A percentile compares a stretch with the other conserved stretches of the same genome.
Evolutionary conservation across 2,888 invertebrate species (phyloP).

Genomic region (Nomada lathburiana): DNA sequence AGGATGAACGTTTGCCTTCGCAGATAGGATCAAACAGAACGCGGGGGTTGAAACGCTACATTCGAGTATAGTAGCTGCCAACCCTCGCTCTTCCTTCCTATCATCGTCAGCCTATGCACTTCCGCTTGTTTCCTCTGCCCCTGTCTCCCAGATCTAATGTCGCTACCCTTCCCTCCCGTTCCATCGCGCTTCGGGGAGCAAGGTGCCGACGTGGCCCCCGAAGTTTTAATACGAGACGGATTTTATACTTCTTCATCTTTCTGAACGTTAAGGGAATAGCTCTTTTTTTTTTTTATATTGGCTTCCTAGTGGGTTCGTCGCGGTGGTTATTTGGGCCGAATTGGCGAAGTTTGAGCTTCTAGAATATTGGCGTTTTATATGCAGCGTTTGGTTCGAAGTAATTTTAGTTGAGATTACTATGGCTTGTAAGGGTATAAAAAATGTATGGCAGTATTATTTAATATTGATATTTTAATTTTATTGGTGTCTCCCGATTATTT

Average conservation of each 20-base stretch:
- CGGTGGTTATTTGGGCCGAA: too few species aligned
- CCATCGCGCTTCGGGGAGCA: constrained; percentile 27
- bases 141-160: constrained; percentile 3
- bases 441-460: too few species aligned
- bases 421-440: too few species aligned
- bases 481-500: too few species aligned
- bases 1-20: constrained; percentile 58
- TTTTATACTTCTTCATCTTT: constrained; percentile 39
- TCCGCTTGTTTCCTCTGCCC: constrained; percentile 22
- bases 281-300: constrained; percentile 1
- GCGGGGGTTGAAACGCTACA: constrained; percentile 55
- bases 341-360: too few species aligned
- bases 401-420: too few species aligned
- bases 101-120: constrained; percentile 31
- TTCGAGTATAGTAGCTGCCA: constrained; percentile 45
- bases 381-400: too few species aligned
- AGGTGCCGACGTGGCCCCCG: constrained; percentile 17
- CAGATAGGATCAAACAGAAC: constrained; percentile 66
- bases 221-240: constrained; percentile 43
- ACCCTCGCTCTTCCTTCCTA: constrained; percentile 17
- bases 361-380: too few species aligned
- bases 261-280: background rate
- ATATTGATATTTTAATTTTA: too few species aligned
- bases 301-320: background rate
- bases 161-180: constrained; percentile 19